Conservation (phyloP, 2,113 vertebrate species). For the Atlantisia rogersi region DNA sequence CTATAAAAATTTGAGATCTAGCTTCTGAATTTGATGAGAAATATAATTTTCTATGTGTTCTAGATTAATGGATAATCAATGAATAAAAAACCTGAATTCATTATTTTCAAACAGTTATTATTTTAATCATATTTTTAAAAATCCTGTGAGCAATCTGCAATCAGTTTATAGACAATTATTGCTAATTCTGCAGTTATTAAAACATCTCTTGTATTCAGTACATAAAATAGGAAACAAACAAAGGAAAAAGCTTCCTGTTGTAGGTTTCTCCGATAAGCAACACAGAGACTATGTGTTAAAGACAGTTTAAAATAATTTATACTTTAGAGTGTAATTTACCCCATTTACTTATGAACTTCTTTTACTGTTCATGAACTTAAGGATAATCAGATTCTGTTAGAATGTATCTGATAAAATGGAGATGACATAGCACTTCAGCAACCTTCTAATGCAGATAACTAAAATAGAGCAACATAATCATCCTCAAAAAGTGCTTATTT, state of each 20-base stretch:
- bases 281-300: background rate
- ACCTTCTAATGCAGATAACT: background rate
- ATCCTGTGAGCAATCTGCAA: background rate
- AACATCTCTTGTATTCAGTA: background rate
- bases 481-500: background rate
- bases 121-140: background rate
- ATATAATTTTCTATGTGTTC: background rate
- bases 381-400: background rate
- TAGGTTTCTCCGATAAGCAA: background rate
- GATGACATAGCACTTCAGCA: background rate
- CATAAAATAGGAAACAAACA: background rate
- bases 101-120: background rate
- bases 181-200: background rate
- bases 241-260: background rate
- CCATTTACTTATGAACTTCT: background rate
- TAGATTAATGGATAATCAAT: background rate
- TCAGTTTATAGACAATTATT: background rate
- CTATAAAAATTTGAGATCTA: background rate
- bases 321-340: background rate
- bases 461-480: background rate
- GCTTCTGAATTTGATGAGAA: background rate
- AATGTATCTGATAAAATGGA: background rate
- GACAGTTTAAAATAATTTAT: background rate
- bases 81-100: background rate
- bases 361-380: background rate